These are phyloP conservation scores for Callaeas wilsoni DNA, from an alignment of 2,113 vertebrate species.

Conservation along the genomic window DNA sequence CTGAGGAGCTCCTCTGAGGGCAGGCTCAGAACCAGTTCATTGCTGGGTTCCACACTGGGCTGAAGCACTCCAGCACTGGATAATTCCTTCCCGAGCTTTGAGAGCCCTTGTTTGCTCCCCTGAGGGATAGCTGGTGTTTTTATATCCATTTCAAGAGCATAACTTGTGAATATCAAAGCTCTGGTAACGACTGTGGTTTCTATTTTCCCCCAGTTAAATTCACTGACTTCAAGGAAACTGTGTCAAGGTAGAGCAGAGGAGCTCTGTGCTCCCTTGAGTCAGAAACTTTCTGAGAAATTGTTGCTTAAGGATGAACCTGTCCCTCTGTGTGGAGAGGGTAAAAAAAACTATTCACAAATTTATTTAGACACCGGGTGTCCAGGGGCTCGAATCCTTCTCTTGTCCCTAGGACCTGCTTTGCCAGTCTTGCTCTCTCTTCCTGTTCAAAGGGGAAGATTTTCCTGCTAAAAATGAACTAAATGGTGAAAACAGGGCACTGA, in stretches of 20 bases:
- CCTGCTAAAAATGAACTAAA: neutral
- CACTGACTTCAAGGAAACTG: neutral
- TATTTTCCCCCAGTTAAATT: neutral
- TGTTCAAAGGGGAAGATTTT: neutral
- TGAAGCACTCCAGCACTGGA: neutral
- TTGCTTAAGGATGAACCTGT: neutral
- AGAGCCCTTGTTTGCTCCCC: neutral
- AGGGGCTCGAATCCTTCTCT: neutral
- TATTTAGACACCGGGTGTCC: neutral
- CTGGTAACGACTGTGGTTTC: neutral
- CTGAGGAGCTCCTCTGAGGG: neutral
- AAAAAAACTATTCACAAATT: neutral
- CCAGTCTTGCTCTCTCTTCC: neutral
- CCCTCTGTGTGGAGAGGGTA: neutral
- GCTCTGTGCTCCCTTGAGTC: neutral
- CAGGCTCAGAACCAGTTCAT: neutral
- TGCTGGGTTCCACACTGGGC: neutral
- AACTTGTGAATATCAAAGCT: slow-evolving; percentile 3
- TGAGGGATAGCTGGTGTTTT: neutral
- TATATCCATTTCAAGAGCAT: neutral
- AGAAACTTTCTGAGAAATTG: neutral
- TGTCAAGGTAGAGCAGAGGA: neutral
- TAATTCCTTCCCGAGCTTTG: neutral
- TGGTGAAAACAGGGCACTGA: neutral
- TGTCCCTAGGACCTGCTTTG: neutral